Evolutionary conservation across 2,888 invertebrate species (phyloP).

Genomic region (Hoplodrina ambigua): DNA sequence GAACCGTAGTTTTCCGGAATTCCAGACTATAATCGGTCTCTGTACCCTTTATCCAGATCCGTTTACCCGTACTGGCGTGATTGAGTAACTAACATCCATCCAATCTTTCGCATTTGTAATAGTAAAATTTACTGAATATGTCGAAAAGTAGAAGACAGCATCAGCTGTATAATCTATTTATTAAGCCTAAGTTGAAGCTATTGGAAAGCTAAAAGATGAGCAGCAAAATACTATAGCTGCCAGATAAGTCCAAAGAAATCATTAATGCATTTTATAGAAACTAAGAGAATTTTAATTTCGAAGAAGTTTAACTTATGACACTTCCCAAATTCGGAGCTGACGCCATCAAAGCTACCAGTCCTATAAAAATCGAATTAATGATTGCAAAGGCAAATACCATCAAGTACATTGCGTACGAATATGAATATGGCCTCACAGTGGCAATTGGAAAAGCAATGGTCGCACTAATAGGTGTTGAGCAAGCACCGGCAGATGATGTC

Average conservation of each 20-base stretch:
- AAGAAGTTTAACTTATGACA: constrained; percentile 3
- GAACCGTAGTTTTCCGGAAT: no score
- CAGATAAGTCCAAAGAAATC: neutral
- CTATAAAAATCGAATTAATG: constrained; percentile 43
- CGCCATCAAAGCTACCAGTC: constrained; percentile 14
- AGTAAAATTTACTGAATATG: neutral
- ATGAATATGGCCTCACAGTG: constrained; percentile 68
- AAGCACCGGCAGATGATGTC: constrained; percentile 74
- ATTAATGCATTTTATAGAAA: neutral
- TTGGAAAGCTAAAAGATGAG: neutral
- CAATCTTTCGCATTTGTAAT: no score
- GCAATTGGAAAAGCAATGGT: constrained; percentile 66
- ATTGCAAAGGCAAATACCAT: constrained; percentile 47
- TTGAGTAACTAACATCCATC: no score
- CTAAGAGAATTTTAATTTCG: neutral
- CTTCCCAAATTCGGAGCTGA: neutral
- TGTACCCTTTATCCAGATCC: no score
- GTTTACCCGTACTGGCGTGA: no score
- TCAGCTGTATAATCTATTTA: neutral
- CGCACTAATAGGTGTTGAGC: constrained; percentile 71
- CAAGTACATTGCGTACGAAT: constrained; percentile 45
- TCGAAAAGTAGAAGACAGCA: neutral
- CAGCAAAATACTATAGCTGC: neutral
- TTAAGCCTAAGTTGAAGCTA: neutral
- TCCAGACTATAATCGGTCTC: no score